Base-by-base conservation (phyloP, 2,797 vertebrate species). In the Rachycentron canadum region DNA sequence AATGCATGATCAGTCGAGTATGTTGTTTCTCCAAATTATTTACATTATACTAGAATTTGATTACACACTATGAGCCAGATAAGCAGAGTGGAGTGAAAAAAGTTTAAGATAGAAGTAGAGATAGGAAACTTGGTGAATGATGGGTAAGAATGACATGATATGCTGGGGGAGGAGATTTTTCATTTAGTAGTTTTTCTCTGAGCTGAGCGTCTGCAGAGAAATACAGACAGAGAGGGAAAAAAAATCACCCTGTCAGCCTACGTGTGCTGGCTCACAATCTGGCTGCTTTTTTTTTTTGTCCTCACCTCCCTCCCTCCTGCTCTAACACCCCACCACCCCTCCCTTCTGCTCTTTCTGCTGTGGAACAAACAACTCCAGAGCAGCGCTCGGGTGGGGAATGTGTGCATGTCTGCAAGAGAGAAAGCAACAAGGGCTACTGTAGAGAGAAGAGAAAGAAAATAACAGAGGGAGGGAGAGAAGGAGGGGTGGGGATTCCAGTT, bases 351-450 rank as follows among this genome's bases (percentile, higher is more conserved):
- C 80, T 32, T 23, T 69, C 84, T 82, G 86, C 85, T 86, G 80
- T 83, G 92, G 90, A 82, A 94, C 92, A 94, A 95, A 90, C 95
- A 91, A 92, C 93, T 90, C 82, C 3, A 0, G 75, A 83, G 90
- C 83, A 45, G 91, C 78, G 53, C 71, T 62, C 70, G 83, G 87
- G 84, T 81, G 91, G 91, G 86, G 84, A 84, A 84, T 70, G 74
- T 52, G 69, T 73, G 78, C 81, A 80, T 40, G 68, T 58, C 73
- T 55, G 52, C 62, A 45, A 34, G 64, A 55, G 81, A 58, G 63
- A 89, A 83, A 86, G 94, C 91, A 85, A 92, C 52, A 32, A 78
- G 69, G 64, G 58, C 84, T 83, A 81, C 80, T 73, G 69, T 86
- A 45, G 68, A 43, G 79, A 62, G 50, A 41, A 52, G 63, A 58